phyloP scores from a whole-genome alignment of 2,797 vertebrate species.

The Argya squamiceps region DNA sequence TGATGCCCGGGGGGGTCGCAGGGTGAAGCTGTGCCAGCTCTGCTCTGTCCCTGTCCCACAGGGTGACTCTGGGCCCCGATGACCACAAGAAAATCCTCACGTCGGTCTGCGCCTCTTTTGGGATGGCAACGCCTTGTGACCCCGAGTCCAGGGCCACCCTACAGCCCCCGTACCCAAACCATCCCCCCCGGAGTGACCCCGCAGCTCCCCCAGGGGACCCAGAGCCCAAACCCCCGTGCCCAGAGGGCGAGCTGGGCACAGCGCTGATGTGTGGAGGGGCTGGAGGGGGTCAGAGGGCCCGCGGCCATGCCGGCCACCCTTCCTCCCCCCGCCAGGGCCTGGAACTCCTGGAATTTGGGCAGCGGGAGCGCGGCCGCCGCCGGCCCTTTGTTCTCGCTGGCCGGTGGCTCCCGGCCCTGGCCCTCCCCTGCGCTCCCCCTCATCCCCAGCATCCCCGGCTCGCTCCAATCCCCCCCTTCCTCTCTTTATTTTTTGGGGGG shows the following conservation, averaged over 20 bases:
- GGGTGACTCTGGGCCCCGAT: not conserved
- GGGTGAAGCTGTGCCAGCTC: rapidly evolving
- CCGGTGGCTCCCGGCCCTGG: slow-evolving; percentile 40
- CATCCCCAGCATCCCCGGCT: slow-evolving; percentile 49
- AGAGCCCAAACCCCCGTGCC: not conserved
- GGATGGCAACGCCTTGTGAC: not conserved
- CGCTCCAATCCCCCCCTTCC: slow-evolving; percentile 49
- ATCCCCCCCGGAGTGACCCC: not conserved
- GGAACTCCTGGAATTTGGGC: slow-evolving; percentile 80
- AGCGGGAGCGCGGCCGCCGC: slow-evolving; percentile 64
- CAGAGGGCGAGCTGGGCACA: not conserved
- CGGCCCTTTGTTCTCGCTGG: slow-evolving; percentile 62
- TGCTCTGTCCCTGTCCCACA: not conserved
- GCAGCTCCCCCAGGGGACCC: rapidly evolving
- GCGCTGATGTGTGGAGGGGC: not conserved
- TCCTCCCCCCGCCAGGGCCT: slow-evolving; percentile 43
- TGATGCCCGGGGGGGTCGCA: rapidly evolving
- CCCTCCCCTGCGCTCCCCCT: slow-evolving; percentile 50
- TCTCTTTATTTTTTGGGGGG: slow-evolving; percentile 63
- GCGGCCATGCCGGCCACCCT: slow-evolving; percentile 20
- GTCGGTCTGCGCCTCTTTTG: rapidly evolving
- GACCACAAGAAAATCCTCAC: not conserved
- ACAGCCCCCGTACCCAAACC: rapidly evolving
- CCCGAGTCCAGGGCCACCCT: not conserved
- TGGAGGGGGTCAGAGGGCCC: slow-evolving; percentile 42